Evolutionary conservation across 2,888 invertebrate species (phyloP), one percentile per base, ranked within the genome.

Genomic region (Chesias legatella): DNA sequence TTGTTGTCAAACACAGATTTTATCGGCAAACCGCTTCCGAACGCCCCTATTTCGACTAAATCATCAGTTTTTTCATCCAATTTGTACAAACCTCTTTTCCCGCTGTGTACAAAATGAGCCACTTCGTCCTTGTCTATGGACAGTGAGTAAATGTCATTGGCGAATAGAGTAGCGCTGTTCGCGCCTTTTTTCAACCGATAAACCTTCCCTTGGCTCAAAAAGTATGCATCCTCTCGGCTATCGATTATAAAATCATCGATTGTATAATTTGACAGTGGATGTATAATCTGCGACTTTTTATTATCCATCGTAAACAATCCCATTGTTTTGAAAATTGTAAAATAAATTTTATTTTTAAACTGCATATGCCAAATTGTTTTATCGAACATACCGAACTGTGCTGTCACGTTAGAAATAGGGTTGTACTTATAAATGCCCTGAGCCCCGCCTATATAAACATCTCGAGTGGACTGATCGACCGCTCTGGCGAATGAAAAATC

Each of bases 221-320:
- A 80, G 43, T 79, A 82, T 9, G 80, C 64, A 38, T 82, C 75
- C 3, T 66, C 67, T 6, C 46, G 51, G 45, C 69, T 67, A 48
- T 81, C 82, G 21, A 82, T 53, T 3, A 81, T 62, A 26, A 82
- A 82, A 52, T 82, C 78, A 33, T 82, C 80, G 23, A 83, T 72
- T 13, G 56, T 58, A 33, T 60, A 79, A 35, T 70, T 61, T 1
- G 70, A 60, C 21, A 79, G 23, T 1, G 67, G 56, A 2, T 53
- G 9, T 1, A 81, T 52, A 6, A 49, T 53, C 33, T 56, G 63
- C 0, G 67, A 58, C 51, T 64, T 65, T 25, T 65, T 71, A 36
- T 72, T 67, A 1, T 68, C 63, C 1, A 62, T 63, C 0, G 53
- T 64, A 22, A 54, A 67, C 0, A 82, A 48, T 0, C 82, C 82